Evolutionary conservation across 2,888 invertebrate species (phyloP).

Genomic region (Caenorhabditis macrosperma): DNA sequence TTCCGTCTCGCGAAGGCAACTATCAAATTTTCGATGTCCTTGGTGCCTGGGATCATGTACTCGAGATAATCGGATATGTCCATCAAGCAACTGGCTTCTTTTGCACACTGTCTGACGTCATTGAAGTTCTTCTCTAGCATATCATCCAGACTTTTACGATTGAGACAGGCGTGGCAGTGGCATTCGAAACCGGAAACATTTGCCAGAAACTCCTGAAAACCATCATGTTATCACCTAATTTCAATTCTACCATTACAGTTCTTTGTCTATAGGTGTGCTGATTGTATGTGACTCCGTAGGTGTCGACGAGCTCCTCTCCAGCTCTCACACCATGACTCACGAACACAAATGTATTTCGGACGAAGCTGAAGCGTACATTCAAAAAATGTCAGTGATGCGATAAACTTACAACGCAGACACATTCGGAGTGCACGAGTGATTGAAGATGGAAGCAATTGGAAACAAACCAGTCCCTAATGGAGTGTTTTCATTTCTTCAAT

Average conservation of each 20-base stretch:
- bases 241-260: too few relatives aligned
- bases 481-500: constrained; percentile 16
- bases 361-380: constrained; percentile 50
- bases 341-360: constrained; percentile 53
- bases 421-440: constrained; percentile 64
- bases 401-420: constrained; percentile 58
- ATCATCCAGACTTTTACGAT: not conserved
- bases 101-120: not conserved
- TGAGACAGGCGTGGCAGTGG: constrained; percentile 27
- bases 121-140: constrained; percentile 11
- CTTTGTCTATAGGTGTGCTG: constrained; percentile 31
- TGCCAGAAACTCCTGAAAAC: constrained; percentile 27
- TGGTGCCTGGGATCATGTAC: constrained; percentile 8
- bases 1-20: constrained; percentile 5
- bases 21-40: constrained; percentile 38
- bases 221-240: not conserved
- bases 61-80: constrained; percentile 8
- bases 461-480: constrained; percentile 63
- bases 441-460: constrained; percentile 62
- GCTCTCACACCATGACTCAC: constrained; percentile 53
- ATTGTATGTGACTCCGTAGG: constrained; percentile 57
- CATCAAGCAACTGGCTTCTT: not conserved
- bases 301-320: constrained; percentile 65
- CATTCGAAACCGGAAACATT: constrained; percentile 46
- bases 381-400: not conserved